These are phyloP conservation scores for Eulithis testata DNA, from an alignment of 2,888 invertebrate species.

Conservation along the genomic window DNA sequence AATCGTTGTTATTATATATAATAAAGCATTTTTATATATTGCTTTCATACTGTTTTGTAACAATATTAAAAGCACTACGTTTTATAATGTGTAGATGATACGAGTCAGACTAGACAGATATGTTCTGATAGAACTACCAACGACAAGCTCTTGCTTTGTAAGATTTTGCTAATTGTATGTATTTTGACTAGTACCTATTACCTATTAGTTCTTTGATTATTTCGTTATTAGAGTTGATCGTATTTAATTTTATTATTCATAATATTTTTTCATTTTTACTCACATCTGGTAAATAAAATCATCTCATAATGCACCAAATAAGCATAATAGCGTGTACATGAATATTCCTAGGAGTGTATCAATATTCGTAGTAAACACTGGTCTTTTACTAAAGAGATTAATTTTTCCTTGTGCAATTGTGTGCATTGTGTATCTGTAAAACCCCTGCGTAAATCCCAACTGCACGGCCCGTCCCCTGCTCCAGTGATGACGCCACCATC, in stretches of 20 bases:
- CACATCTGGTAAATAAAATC: slow-evolving; percentile 1
- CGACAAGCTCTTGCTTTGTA: slow-evolving; percentile 11
- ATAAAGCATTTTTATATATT: neutral
- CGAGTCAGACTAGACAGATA: neutral
- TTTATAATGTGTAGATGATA: too few relatives aligned
- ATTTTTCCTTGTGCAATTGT: slow-evolving; percentile 57
- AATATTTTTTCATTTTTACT: neutral
- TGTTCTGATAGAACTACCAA: neutral
- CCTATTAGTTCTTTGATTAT: neutral
- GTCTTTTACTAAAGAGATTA: slow-evolving; percentile 30
- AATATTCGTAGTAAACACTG: slow-evolving; percentile 29
- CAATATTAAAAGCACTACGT: neutral
- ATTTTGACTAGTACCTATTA: neutral
- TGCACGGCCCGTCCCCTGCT: slow-evolving; percentile 71
- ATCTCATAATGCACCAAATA: slow-evolving; percentile 21
- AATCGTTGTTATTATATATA: too few relatives aligned
- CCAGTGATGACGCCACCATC: slow-evolving; percentile 77
- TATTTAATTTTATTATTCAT: neutral
- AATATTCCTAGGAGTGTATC: slow-evolving; percentile 13
- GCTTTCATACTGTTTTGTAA: neutral
- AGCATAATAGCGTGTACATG: slow-evolving; percentile 15
- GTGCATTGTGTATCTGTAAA: slow-evolving; percentile 76
- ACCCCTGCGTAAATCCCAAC: slow-evolving; percentile 68
- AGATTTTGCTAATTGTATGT: slow-evolving; percentile 5
- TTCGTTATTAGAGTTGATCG: neutral